Evolutionary conservation across 2,113 vertebrate species (phyloP), one percentile per base, ranked within the genome.

Genomic region (Cyanoliseus patagonus): DNA sequence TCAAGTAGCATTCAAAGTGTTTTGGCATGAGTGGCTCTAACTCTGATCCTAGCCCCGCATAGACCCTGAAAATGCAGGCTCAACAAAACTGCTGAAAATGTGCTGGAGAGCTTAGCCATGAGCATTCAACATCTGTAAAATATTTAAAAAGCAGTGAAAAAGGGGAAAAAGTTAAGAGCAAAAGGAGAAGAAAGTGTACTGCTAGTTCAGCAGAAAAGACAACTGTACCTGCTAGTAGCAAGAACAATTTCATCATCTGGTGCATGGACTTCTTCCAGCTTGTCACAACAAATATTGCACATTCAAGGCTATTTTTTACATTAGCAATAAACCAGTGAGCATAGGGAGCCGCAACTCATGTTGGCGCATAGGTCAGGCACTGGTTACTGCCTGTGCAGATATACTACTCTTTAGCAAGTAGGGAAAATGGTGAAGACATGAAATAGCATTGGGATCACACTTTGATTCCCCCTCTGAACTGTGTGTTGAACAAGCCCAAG

Each of bases 291-390:
- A 82, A 76, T 81, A 18, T 62, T 57, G 64, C 86, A 73, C 59
- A 93, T 91, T 78, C 78, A 80, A 19, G 84, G 92, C 90, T 82
- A 6, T 97, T 96, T 86, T 66, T 82, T 94, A 55, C 83, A 75
- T 96, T 94, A 94, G 47, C 63, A 70, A 59, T 86, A 81, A 81
- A 57, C 67, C 59, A 74, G 80, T 0, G 31, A 84, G 52, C 7
- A 1, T 1, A 37, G 75, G 78, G 77, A 93, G 62, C 52, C 13
- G 13, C 61, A 75, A 68, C 61, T 67, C 24, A 2, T 35, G 73
- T 37, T 95, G 81, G 52, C 78, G 69, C 63, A 24, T 1, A 6
- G 62, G 25, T 24, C 37, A 57, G 66, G 69, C 74, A 69, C 61
- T 69, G 78, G 55, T 66, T 80, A 51, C 55, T 1, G 5, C 55